Conservation (phyloP, 2,113 vertebrate species). For the Callaeas wilsoni region DNA sequence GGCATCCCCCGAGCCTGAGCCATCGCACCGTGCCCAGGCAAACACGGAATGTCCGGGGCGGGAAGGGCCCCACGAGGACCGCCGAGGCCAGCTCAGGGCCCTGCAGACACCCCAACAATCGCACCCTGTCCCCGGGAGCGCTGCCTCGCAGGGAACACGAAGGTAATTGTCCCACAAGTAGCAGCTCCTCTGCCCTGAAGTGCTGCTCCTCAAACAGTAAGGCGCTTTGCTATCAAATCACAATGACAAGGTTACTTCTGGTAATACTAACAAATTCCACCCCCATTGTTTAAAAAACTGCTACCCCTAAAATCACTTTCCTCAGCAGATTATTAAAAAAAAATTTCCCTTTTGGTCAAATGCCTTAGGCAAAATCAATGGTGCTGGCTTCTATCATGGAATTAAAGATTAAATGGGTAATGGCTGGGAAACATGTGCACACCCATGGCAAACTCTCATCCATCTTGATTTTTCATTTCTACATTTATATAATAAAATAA, state of each 20-base stretch:
- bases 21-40: accelerated
- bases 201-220: neutral
- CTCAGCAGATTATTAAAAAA: neutral
- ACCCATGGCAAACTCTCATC: neutral
- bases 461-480: neutral
- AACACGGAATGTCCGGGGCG: too few species aligned
- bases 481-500: neutral
- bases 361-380: neutral
- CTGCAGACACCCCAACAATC: neutral
- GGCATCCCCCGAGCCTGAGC: neutral
- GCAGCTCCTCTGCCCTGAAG: neutral
- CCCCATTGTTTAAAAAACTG: neutral
- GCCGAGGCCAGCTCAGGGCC: neutral
- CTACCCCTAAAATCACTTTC: neutral
- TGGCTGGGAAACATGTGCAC: neutral
- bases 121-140: neutral
- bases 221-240: neutral
- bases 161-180: neutral
- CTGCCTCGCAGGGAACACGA: neutral
- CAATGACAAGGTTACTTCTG: neutral
- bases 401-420: neutral
- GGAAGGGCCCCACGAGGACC: neutral
- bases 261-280: neutral
- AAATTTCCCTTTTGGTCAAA: neutral
- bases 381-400: neutral